These are phyloP conservation scores for Drosophila subobscura DNA, from an alignment of 1,140 invertebrate species.

Conservation along the genomic window DNA sequence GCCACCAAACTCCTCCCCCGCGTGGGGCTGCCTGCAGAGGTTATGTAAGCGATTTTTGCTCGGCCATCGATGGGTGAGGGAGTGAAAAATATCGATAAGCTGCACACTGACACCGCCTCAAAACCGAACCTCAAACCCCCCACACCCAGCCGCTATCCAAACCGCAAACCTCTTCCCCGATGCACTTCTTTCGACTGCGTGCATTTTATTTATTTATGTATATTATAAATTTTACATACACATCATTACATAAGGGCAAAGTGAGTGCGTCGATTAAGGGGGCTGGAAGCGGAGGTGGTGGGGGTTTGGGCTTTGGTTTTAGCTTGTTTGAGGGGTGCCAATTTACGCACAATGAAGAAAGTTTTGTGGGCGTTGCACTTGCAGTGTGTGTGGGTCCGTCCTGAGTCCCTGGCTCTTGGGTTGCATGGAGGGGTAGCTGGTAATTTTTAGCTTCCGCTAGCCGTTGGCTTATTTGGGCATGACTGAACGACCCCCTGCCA, in stretches of 20 bases:
- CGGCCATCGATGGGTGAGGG: constrained; percentile 14
- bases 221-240: constrained; percentile 74
- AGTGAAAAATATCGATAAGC: constrained; percentile 75
- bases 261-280: constrained; percentile 35
- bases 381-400: background rate
- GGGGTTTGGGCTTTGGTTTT: background rate
- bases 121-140: constrained; percentile 22
- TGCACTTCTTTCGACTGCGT: constrained; percentile 51
- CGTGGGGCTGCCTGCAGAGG: constrained; percentile 4
- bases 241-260: constrained; percentile 58
- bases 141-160: too few species aligned
- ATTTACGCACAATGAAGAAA: constrained; percentile 69
- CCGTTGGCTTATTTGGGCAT: constrained; percentile 55
- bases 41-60: constrained; percentile 43
- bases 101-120: constrained; percentile 6
- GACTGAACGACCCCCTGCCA: constrained; percentile 19
- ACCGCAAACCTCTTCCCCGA: background rate
- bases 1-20: background rate
- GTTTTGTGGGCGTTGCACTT: constrained; percentile 53
- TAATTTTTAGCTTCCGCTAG: constrained; percentile 71
- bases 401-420: background rate
- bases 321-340: constrained; percentile 35
- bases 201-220: constrained; percentile 78
- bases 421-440: constrained; percentile 26
- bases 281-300: too few species aligned